Evolutionary conservation across 2,113 vertebrate species (phyloP).

Genomic region (Ahaetulla prasina): DNA sequence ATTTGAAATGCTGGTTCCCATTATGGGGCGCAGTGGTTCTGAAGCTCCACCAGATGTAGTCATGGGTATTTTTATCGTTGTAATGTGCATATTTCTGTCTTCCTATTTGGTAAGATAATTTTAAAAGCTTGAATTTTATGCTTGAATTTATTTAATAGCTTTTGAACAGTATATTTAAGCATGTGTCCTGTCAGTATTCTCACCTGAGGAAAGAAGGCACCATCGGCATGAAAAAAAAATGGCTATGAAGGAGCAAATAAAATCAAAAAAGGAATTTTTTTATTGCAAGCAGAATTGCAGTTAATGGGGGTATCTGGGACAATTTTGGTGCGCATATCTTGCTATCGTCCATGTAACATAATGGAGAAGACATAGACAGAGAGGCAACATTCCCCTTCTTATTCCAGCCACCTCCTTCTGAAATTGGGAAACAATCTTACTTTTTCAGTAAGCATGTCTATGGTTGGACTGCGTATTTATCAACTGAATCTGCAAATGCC

Average conservation of each 20-base stretch:
- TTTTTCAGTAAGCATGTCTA: neutral
- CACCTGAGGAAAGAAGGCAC: neutral
- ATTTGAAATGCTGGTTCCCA: constrained; percentile 96
- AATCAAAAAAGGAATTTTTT: neutral
- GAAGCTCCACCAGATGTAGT: constrained; percentile 90
- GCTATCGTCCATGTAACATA: neutral
- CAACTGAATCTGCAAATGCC: neutral
- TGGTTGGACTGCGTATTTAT: no score
- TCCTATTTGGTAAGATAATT: constrained; percentile 88
- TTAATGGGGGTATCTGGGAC: neutral
- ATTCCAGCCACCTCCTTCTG: neutral
- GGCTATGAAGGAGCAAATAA: neutral
- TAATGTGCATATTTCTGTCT: constrained; percentile 80
- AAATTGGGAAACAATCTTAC: neutral
- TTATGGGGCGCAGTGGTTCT: constrained; percentile 91
- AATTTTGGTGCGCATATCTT: neutral
- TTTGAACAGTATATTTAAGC: neutral
- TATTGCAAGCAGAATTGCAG: neutral
- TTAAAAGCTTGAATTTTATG: neutral
- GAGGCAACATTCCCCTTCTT: neutral
- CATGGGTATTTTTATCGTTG: constrained; percentile 80
- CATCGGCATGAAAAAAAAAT: neutral
- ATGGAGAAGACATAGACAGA: neutral
- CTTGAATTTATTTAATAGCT: neutral
- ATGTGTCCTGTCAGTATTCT: neutral